Evolutionary conservation across 2,888 invertebrate genomes (phyloP).

Genomic region (Zonitis immaculata): DNA sequence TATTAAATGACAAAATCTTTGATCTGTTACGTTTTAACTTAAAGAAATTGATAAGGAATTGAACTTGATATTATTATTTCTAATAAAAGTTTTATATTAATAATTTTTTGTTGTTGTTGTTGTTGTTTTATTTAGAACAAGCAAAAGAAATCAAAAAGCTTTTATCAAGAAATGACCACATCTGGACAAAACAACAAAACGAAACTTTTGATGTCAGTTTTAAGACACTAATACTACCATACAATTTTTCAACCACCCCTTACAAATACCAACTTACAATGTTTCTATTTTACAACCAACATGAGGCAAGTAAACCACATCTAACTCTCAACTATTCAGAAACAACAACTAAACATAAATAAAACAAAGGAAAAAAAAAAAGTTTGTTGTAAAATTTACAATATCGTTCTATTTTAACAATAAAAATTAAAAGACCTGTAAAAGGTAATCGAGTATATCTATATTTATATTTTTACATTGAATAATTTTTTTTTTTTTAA

Average conservation of each 20-base stretch:
- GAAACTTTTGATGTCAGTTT: slow-evolving; percentile 15
- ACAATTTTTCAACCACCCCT: neutral
- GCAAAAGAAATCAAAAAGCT: slow-evolving; percentile 9
- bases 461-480: neutral
- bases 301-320: neutral
- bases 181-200: slow-evolving; percentile 18
- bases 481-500: slow-evolving; percentile 2
- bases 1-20: too few relatives aligned
- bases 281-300: slow-evolving; percentile 11
- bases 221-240: slow-evolving; percentile 2
- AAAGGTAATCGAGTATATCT: too few relatives aligned
- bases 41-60: neutral
- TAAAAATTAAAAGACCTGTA: too few relatives aligned
- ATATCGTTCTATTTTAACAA: neutral
- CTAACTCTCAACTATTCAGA: neutral
- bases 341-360: neutral
- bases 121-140: too few relatives aligned
- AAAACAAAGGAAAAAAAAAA: neutral
- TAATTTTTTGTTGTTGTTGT: slow-evolving; percentile 6
- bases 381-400: neutral
- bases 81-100: slow-evolving; percentile 4
- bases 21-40: too few relatives aligned
- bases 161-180: slow-evolving; percentile 13
- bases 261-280: neutral
- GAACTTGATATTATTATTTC: too few relatives aligned